Percentiles rank a stretch among this genome's conserved stretches.
phyloP scores from a whole-genome alignment of 2,113 vertebrate genomes.

The Montifringilla adamsi region DNA sequence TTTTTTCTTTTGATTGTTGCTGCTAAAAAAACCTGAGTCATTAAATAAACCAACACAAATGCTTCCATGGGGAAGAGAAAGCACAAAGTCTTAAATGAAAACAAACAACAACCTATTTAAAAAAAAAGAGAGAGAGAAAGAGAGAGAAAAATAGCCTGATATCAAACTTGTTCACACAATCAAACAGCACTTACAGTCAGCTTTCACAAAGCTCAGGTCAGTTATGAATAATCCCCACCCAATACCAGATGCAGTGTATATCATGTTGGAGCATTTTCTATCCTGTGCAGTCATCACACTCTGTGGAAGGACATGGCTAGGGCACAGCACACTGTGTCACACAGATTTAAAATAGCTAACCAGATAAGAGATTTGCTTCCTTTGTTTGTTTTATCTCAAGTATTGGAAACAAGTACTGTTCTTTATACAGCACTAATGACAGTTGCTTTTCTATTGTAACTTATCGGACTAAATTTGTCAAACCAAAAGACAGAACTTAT shows the following conservation, averaged over 20 bases:
- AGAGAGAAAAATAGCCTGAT: background rate
- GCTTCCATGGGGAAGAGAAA: background rate
- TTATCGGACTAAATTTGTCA: background rate
- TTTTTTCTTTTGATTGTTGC: background rate
- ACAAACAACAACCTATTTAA: background rate
- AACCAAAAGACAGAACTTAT: background rate
- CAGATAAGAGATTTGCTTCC: background rate
- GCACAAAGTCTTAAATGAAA: background rate
- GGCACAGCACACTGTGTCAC: background rate
- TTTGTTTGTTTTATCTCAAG: background rate
- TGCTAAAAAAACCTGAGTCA: background rate
- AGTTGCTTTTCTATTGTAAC: background rate
- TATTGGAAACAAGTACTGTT: background rate
- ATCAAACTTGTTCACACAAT: background rate
- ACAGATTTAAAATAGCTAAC: background rate
- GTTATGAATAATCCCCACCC: background rate
- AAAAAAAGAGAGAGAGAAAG: background rate
- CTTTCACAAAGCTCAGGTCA: background rate
- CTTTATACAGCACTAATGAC: background rate
- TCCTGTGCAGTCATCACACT: background rate
- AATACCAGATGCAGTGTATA: background rate
- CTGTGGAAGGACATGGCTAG: background rate
- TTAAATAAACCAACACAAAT: background rate
- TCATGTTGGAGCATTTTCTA: background rate
- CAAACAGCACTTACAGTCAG: background rate